Conservation (phyloP, 2,113 vertebrate species). For the Anhinga rufa region DNA sequence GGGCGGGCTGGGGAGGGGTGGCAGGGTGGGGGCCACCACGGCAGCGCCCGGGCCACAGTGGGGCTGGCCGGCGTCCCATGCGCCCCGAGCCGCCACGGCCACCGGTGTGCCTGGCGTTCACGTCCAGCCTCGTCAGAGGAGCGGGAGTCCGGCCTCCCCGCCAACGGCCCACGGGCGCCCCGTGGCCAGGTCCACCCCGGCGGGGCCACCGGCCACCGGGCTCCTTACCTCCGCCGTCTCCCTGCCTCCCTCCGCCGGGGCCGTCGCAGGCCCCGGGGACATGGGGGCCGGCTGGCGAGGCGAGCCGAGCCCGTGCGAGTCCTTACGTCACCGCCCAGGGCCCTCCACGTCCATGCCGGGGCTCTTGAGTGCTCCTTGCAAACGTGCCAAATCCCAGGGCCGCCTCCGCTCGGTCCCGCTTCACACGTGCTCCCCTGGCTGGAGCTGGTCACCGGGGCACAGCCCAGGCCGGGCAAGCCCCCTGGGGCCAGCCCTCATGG, state of each 20-base stretch:
- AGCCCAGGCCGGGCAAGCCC: not conserved
- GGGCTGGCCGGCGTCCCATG: not conserved
- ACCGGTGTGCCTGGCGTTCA: not conserved
- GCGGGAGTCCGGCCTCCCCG: not conserved
- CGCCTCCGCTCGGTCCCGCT: conserved; percentile 34
- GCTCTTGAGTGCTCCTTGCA: conserved; percentile 55
- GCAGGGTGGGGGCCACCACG: not conserved
- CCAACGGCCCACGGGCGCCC: not conserved
- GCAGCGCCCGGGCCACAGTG: not conserved
- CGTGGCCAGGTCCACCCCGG: not conserved
- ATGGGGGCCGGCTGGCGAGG: conserved; percentile 44
- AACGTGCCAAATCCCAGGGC: conserved; percentile 53
- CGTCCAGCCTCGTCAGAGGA: conserved; percentile 20
- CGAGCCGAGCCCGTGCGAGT: conserved; percentile 23
- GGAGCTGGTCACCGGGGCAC: not conserved
- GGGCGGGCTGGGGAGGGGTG: not conserved
- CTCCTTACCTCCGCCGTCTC: conserved; percentile 29
- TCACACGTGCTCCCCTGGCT: conserved; percentile 11
- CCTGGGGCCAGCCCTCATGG: not conserved
- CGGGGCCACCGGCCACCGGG: not conserved
- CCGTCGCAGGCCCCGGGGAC: conserved; percentile 48
- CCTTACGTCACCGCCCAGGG: conserved; percentile 52
- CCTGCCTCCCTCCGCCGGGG: conserved; percentile 47
- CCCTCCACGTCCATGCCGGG: conserved; percentile 48
- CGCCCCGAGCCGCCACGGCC: not conserved